A percentile compares a stretch with the other conserved stretches of the same genome.
These are phyloP conservation scores for Stenoptilia bipunctidactyla DNA, from an alignment of 2,888 invertebrate species.

Conservation along the genomic window DNA sequence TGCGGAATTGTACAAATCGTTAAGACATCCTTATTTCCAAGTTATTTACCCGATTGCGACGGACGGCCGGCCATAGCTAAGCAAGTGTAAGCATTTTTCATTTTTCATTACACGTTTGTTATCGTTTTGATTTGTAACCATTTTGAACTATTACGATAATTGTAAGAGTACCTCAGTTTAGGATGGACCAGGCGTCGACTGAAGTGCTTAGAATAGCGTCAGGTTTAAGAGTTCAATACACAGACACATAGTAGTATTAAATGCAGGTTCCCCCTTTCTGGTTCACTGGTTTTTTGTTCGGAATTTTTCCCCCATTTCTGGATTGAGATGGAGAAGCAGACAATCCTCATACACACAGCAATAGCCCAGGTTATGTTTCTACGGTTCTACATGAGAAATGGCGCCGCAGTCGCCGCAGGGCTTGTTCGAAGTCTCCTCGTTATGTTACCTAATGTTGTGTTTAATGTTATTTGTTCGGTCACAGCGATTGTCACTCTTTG, in stretches of 20 bases:
- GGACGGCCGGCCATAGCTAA: conserved; percentile 61
- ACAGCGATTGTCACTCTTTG: too few species aligned
- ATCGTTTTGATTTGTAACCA: conserved; percentile 68
- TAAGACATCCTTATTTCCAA: conserved; percentile 53
- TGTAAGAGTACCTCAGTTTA: conserved; percentile 67
- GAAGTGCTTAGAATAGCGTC: conserved; percentile 54
- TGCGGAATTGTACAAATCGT: conserved; percentile 51
- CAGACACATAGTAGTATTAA: conserved; percentile 44
- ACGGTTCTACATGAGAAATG: conserved; percentile 32
- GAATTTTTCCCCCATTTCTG: conserved; percentile 29
- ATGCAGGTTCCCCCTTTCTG: conserved; percentile 40
- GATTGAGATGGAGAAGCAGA: conserved; percentile 22
- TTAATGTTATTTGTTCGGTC: conserved; percentile 60
- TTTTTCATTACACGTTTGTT: conserved; percentile 67
- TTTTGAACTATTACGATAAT: conserved; percentile 64
- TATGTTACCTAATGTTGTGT: conserved; percentile 61
- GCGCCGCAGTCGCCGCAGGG: conserved; percentile 62
- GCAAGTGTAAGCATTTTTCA: conserved; percentile 66
- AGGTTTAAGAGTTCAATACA: conserved; percentile 46
- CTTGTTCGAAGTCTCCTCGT: conserved; percentile 60
- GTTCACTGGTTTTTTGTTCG: conserved; percentile 43
- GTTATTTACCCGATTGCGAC: conserved; percentile 45
- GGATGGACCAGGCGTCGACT: conserved; percentile 71
- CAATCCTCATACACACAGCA: conserved; percentile 42
- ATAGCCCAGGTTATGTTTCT: conserved; percentile 61